These are phyloP conservation scores for Sebastes miniatus DNA, from an alignment of 2,797 vertebrate genomes.

Conservation along the genomic window DNA sequence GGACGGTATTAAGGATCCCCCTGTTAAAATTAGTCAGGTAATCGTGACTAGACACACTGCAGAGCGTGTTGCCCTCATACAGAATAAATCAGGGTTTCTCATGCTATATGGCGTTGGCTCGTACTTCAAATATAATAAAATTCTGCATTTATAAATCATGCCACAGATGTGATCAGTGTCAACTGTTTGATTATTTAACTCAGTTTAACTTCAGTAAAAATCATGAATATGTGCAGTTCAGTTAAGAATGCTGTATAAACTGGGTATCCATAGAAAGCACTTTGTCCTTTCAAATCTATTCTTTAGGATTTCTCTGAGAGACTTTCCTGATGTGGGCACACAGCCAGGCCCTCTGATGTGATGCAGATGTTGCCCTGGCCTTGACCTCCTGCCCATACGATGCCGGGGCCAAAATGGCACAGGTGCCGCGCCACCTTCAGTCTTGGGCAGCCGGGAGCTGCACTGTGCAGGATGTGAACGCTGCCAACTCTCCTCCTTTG, in stretches of 20 bases:
- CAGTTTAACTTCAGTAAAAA: neutral
- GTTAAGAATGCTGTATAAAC: neutral
- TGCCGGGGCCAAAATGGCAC: constrained; percentile 72
- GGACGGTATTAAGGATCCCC: constrained; percentile 51
- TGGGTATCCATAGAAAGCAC: neutral
- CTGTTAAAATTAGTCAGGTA: constrained; percentile 50
- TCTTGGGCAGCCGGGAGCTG: constrained; percentile 63
- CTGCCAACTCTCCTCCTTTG: constrained; percentile 71
- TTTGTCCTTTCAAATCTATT: constrained; percentile 40
- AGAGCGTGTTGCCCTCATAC: neutral
- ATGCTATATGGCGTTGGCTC: neutral
- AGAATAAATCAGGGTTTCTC: neutral
- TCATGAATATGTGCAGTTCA: neutral
- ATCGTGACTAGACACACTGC: constrained; percentile 30
- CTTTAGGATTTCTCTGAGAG: constrained; percentile 41
- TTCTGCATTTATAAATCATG: neutral
- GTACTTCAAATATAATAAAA: neutral
- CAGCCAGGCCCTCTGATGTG: constrained; percentile 74
- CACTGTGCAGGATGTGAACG: constrained; percentile 65
- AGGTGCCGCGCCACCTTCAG: constrained; percentile 74
- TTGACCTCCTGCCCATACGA: constrained; percentile 73
- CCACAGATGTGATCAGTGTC: neutral
- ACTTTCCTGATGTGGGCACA: constrained; percentile 36
- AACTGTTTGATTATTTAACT: neutral
- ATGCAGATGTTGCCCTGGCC: constrained; percentile 82